Conservation (phyloP, 2,797 vertebrate species). For the Tamandua tetradactyla region DNA sequence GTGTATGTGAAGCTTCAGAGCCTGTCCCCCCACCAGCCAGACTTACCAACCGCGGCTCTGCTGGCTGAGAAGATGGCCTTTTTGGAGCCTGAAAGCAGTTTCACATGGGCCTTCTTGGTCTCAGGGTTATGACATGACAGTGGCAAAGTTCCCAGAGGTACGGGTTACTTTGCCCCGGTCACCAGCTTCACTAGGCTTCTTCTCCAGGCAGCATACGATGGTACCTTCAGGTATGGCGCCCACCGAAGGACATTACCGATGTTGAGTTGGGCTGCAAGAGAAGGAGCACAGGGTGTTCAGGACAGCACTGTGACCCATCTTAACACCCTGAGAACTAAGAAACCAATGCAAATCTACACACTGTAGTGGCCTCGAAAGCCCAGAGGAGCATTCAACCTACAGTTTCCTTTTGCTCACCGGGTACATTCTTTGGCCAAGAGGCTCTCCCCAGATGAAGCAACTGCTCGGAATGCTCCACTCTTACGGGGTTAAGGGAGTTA, state of each 20-base stretch:
- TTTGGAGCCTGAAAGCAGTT: conserved; percentile 97
- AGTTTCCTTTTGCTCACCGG: not conserved
- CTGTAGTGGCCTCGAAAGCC: not conserved
- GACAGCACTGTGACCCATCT: fast-evolving
- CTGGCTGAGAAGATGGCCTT: conserved; percentile 97
- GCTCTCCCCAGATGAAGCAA: fast-evolving
- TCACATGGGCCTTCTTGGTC: conserved; percentile 97
- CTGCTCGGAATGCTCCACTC: not conserved
- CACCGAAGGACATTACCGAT: conserved; percentile 97
- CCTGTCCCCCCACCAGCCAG: not conserved
- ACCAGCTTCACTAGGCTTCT: conserved; percentile 97
- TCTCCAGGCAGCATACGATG: conserved; percentile 97
- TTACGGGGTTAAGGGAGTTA: fast-evolving
- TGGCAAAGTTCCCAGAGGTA: conserved; percentile 98
- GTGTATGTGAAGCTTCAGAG: not conserved
- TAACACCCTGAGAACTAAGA: not conserved
- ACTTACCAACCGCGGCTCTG: conserved; percentile 96
- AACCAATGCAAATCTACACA: not conserved
- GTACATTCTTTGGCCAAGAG: too few relatives aligned
- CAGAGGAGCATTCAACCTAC: too few relatives aligned
- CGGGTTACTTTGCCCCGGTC: conserved; percentile 98
- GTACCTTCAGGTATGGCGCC: conserved; percentile 98
- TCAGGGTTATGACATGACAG: conserved; percentile 99
- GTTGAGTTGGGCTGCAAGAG: conserved; percentile 94
- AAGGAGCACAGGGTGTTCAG: not conserved